Evolutionary conservation across 2,797 vertebrate genomes (phyloP), one percentile per base, ranked within the genome.

Genomic region (Bucorvus abyssinicus): DNA sequence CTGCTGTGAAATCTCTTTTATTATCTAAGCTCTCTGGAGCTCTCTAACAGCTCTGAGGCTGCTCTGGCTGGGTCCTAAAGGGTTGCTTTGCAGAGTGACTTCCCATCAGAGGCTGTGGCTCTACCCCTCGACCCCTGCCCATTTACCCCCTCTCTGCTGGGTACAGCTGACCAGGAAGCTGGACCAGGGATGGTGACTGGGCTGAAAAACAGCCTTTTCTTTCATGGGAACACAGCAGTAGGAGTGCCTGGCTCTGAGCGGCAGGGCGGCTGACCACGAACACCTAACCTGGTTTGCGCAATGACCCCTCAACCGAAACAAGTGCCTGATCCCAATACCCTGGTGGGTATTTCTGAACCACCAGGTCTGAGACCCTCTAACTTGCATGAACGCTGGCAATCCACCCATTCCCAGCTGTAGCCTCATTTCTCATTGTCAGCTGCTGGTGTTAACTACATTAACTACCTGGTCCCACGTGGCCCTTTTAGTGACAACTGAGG

Each of bases 251-350:
- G 18, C 27, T 63, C 49, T 3, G 5, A 23, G 22, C 12, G 65
- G 40, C 30, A 27, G 1, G 2, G 7, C 4, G 59, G 4, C 23
- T 73, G 55, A 29, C 53, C 0, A 1, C n/a, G 64, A 61, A 40
- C 26, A 23, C 29, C 45, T 70, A n/a, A 56, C 9, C 52, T 71
- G 30, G 15, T 49, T 67, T 0, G 0, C 73, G 42, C 56, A 47
- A 29, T 81, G 57, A 1, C 9, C 15, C 10, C 50, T 81, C 17
- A 26, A 0, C 14, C 16, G 38, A 45, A 73, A n/a, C 0, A 0
- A 32, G 45, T 44, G 49, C 49, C 29, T 7, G 8, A 89, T n/a
- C 26, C 19, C 36, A 15, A 1, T 4, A 50, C 3, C 3, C 45
- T 0, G 1, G 18, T 24, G 19, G 19, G 32, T 36, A 10, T 60